A percentile compares a stretch with the other conserved stretches of the same genome.
phyloP scores from a whole-genome alignment of 2,888 invertebrate species.

The Andrena hattorfiana region DNA sequence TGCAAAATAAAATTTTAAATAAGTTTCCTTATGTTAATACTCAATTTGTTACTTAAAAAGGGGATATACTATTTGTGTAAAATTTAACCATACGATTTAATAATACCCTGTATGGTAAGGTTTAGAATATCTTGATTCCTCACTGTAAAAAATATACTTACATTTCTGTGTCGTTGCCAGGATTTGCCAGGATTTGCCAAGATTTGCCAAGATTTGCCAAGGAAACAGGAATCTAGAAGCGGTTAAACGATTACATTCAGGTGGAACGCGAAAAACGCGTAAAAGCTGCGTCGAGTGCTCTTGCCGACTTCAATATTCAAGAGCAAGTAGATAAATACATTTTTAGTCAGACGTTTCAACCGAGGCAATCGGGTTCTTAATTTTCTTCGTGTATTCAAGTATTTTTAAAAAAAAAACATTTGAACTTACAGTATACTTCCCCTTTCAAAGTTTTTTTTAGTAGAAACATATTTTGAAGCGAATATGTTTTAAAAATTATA shows the following conservation, averaged over 20 bases:
- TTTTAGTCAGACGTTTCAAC: conserved; percentile 45
- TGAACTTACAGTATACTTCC: neutral
- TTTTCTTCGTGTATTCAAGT: neutral
- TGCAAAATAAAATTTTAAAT: neutral
- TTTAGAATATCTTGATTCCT: neutral
- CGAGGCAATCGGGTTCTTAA: conserved; percentile 25
- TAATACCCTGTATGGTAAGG: too few relatives aligned
- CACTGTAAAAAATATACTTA: conserved; percentile 4
- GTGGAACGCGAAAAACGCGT: conserved; percentile 21
- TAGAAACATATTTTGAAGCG: neutral
- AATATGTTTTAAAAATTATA: neutral
- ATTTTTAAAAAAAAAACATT: neutral
- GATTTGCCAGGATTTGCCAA: conserved; percentile 36
- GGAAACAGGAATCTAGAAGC: conserved; percentile 49
- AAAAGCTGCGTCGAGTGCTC: neutral
- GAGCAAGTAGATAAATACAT: conserved; percentile 40
- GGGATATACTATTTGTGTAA: neutral
- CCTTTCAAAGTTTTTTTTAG: neutral
- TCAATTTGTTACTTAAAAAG: neutral
- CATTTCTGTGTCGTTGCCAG: conserved; percentile 18
- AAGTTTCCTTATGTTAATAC: neutral
- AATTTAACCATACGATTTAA: neutral
- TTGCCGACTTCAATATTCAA: conserved; percentile 58
- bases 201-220: conserved; percentile 37
- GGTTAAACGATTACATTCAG: conserved; percentile 44